These are phyloP conservation scores for Squalus acanthias DNA, from an alignment of 2,797 vertebrate genomes.

Conservation along the genomic window DNA sequence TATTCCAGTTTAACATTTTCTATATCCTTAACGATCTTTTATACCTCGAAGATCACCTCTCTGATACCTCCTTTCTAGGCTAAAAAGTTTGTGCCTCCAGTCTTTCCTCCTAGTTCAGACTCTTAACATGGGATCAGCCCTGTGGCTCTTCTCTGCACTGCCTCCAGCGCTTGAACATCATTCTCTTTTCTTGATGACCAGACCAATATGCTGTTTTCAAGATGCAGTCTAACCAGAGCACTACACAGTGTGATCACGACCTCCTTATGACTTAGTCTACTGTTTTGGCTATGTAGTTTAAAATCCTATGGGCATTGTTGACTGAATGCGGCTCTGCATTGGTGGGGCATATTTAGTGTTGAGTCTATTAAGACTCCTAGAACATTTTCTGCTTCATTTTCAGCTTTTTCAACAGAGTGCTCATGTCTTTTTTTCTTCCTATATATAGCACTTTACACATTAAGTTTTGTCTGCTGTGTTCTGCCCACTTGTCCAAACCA, in stretches of 20 bases:
- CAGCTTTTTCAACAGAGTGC: not conserved
- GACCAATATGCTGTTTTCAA: not conserved
- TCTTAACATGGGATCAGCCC: not conserved
- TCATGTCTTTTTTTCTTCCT: not conserved
- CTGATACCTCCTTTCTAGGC: too few relatives aligned
- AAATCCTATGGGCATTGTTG: too few relatives aligned
- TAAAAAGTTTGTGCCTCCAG: too few relatives aligned
- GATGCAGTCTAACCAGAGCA: not conserved
- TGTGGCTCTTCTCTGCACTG: not conserved
- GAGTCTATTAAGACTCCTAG: not conserved
- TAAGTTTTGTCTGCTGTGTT: not conserved
- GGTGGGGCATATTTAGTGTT: not conserved
- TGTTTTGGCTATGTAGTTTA: not conserved
- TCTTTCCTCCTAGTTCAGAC: too few relatives aligned
- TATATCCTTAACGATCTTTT: too few relatives aligned
- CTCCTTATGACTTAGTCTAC: not conserved
- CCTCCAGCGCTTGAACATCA: too few relatives aligned
- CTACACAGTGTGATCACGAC: not conserved
- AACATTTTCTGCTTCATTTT: not conserved
- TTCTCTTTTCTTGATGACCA: not conserved
- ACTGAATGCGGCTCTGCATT: not conserved
- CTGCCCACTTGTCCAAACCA: not conserved
- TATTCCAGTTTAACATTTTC: too few relatives aligned
- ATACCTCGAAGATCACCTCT: too few relatives aligned
- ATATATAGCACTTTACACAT: not conserved